Evolutionary conservation across 2,888 invertebrate species (phyloP).

Genomic region (Limenitis camilla): DNA sequence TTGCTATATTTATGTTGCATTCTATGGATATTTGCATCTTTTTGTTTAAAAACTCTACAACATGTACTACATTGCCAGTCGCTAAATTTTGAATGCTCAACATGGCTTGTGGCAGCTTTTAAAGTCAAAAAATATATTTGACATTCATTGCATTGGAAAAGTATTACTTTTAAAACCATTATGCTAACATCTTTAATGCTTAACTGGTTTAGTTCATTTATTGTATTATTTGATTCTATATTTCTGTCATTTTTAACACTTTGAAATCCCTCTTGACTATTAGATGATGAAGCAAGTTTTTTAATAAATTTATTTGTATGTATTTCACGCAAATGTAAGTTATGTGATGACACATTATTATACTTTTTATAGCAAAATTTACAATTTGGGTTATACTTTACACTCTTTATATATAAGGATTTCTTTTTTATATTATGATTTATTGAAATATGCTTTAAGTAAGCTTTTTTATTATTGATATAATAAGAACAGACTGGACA

Average conservation of each 20-base stretch:
- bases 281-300: neutral
- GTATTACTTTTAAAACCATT: conserved; percentile 30
- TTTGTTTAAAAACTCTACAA: conserved; percentile 40
- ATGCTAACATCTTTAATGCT: neutral
- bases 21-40: conserved; percentile 40
- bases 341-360: conserved; percentile 25
- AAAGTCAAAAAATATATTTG: conserved; percentile 47
- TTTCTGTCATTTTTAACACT: neutral
- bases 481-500: conserved; percentile 21
- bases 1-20: conserved; percentile 43
- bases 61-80: conserved; percentile 51
- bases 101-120: conserved; percentile 38
- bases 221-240: neutral
- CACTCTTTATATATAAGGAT: conserved; percentile 24
- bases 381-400: conserved; percentile 36
- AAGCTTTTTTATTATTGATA: conserved; percentile 14
- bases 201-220: neutral
- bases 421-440: conserved; percentile 17
- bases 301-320: conserved; percentile 17
- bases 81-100: conserved; percentile 38
- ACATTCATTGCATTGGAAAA: conserved; percentile 52
- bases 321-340: conserved; percentile 29
- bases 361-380: conserved; percentile 33
- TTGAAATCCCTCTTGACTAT: neutral
- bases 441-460: conserved; percentile 9